Evolutionary conservation across 2,888 invertebrate genomes (phyloP), one percentile per base, ranked within the genome.

Genomic region (Acleris cristana): DNA sequence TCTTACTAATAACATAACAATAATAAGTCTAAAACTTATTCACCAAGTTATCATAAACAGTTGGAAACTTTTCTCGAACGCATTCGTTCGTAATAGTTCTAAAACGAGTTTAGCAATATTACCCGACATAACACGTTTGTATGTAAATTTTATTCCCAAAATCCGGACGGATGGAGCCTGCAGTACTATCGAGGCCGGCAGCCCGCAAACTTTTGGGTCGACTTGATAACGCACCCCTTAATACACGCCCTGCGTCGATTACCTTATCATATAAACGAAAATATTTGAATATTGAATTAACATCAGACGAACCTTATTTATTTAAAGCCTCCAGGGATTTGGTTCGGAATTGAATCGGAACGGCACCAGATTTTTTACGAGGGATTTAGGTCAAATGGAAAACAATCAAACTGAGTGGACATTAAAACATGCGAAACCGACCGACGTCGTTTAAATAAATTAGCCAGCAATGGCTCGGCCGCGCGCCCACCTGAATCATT

Each of bases 131-230:
- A 85, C 84, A 86, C 85, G 87, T 89, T 89, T 89, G 83, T 88
- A 91, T 91, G 91, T 81, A 86, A 91, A 91, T 90, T 86, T 87
- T 83, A 89, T 87, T 83, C 84, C 81, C 83, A 69, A 86, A 90
- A 89, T 88, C 88, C 86, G 79, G 72, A 75, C 82, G 85, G 87
- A 89, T 86, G 88, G 89, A 87, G 84, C 80, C 80, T 79, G 75
- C 71, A 80, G 83, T 85, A 86, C 86, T 86, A 86, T 86, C 85
- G 77, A 76, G 74, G 76, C 75, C 73, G 73, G 72, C 80, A 76
- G 75, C 82, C 82, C 70, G 71, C 74, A 76, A 89, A 90, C 84
- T 90, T 91, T 90, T 87, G 90, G 91, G 90, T 89, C 83, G 83
- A 81, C 81, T 86, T 82, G 86, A 88, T 89, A 89, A 88, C 83